Conservation (phyloP, 2,797 vertebrate genomes). For the Melanotaenia maccullochi region DNA sequence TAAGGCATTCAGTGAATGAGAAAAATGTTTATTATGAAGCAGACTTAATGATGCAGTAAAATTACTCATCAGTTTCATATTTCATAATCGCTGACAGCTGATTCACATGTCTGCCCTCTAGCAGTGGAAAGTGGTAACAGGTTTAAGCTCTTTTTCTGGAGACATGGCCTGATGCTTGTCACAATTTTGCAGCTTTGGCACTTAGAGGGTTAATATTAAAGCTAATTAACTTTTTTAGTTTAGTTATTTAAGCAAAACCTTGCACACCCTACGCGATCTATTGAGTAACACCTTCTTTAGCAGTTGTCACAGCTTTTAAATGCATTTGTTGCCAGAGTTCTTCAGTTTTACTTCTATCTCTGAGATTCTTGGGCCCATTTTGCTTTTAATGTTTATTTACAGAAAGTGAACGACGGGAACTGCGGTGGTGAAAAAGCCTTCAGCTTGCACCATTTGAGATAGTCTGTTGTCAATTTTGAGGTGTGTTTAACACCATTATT, state of each 20-base stretch:
- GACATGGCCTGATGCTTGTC: background rate
- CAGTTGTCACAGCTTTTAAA: background rate
- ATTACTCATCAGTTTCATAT: no score
- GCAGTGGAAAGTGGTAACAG: no score
- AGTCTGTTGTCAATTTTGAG: background rate
- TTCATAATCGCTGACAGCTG: no score
- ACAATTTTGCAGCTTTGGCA: no score
- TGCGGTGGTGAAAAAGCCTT: background rate
- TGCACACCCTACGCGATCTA: background rate
- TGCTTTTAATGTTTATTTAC: background rate
- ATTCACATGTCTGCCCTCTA: no score
- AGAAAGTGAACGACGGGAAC: background rate
- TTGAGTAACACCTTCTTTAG: background rate
- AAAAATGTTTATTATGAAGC: no score
- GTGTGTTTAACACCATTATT: background rate
- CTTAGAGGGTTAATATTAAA: background rate
- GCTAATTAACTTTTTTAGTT: background rate
- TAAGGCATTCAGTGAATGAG: no score
- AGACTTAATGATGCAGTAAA: no score
- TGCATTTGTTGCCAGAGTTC: background rate
- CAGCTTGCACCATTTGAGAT: background rate
- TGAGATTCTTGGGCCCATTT: background rate
- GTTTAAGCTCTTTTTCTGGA: no score
- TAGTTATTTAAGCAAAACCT: background rate
- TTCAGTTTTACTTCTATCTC: background rate